phyloP scores from a whole-genome alignment of 2,113 vertebrate species.

The Ageneiosus marmoratus region DNA sequence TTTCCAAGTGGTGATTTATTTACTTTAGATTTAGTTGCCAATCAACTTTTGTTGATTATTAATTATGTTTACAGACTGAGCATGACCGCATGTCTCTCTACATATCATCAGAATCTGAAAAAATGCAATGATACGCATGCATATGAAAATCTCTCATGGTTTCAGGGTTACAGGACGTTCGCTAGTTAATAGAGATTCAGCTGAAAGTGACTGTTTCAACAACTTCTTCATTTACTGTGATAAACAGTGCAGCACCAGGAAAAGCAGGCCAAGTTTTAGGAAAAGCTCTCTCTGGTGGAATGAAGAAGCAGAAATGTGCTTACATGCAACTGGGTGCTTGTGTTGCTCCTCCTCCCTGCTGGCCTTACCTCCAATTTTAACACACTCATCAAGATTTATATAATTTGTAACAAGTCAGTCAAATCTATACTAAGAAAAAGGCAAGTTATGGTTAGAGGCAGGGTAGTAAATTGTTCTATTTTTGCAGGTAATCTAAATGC shows the following conservation, averaged over 20 bases:
- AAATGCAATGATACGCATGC: background rate
- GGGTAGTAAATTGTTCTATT: slow-evolving; percentile 99
- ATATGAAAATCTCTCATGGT: background rate
- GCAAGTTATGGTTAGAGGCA: slow-evolving; percentile 98
- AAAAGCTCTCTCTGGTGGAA: background rate
- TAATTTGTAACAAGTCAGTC: slow-evolving; percentile 94
- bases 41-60: slow-evolving; percentile 3
- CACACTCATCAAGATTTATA: slow-evolving; percentile 92
- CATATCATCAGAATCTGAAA: background rate
- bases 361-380: slow-evolving; percentile 84
- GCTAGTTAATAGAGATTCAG: background rate
- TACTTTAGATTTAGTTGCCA: slow-evolving; percentile 23
- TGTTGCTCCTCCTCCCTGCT: slow-evolving; percentile 46
- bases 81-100: background rate
- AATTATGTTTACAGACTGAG: slow-evolving; percentile 20
- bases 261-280: background rate
- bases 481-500: slow-evolving; percentile 99
- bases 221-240: background rate
- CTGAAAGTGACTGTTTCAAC: background rate
- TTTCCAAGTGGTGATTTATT: slow-evolving; percentile 40
- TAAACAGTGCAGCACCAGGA: background rate
- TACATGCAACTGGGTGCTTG: slow-evolving; percentile 4
- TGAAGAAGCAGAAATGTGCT: background rate
- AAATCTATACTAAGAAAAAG: slow-evolving; percentile 87
- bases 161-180: background rate